Evolutionary conservation across 2,113 vertebrate species (phyloP).

Genomic region (Arothron firmamentum): DNA sequence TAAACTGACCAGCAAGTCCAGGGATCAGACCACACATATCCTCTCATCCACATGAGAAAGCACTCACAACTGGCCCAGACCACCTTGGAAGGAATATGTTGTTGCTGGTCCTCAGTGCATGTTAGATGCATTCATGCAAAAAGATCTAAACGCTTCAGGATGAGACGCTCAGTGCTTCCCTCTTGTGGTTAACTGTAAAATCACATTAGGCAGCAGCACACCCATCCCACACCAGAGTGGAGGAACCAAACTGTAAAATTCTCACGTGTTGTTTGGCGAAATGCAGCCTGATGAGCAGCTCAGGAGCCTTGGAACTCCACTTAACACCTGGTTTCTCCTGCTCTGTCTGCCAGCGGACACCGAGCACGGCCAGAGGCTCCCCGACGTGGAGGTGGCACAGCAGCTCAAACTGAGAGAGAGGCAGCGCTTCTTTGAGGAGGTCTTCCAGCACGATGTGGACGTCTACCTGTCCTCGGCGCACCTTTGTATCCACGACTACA

Average conservation of each 20-base stretch:
- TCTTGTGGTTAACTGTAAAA: background rate
- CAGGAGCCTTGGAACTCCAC: background rate
- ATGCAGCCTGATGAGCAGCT: too few relatives aligned
- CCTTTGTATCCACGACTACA: constrained; percentile 84
- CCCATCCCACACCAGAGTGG: background rate
- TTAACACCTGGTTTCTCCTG: constrained; percentile 3
- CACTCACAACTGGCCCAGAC: too few relatives aligned
- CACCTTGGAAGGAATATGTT: too few relatives aligned
- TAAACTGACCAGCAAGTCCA: too few relatives aligned
- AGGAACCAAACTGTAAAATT: background rate
- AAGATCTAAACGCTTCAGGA: too few relatives aligned
- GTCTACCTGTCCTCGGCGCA: constrained; percentile 89
- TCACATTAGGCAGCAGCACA: too few relatives aligned
- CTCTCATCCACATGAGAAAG: too few relatives aligned
- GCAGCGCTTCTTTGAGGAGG: constrained; percentile 94
- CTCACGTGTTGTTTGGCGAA: background rate
- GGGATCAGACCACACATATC: too few relatives aligned
- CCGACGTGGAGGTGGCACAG: constrained; percentile 77
- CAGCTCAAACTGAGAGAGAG: constrained; percentile 86
- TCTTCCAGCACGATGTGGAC: constrained; percentile 92
- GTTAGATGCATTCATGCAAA: too few relatives aligned
- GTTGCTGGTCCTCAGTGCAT: too few relatives aligned
- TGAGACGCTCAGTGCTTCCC: constrained; percentile 49
- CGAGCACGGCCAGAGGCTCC: constrained; percentile 65
- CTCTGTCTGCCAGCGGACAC: constrained; percentile 61